Percentiles rank a stretch among this genome's conserved stretches.
Conservation (phyloP, 2,888 invertebrate genomes). For the Hirtodrosophila confusa region DNA sequence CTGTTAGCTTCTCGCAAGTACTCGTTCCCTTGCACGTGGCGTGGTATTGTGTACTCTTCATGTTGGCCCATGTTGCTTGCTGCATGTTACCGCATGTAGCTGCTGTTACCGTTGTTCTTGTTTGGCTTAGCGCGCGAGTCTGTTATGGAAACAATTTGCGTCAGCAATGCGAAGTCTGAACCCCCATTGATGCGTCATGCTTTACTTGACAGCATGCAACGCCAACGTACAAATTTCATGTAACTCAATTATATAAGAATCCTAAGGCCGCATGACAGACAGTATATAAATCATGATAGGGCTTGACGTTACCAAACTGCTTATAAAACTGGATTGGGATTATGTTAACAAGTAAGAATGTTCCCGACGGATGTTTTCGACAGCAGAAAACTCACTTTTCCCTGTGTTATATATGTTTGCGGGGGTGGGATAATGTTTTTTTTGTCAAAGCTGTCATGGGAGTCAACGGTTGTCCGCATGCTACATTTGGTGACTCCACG, state of each 20-base stretch:
- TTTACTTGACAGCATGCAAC: conserved; percentile 20
- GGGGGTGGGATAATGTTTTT: too few species aligned
- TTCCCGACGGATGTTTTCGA: too few species aligned
- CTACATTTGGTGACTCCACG: too few species aligned
- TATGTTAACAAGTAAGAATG: too few species aligned
- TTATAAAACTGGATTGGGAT: background rate
- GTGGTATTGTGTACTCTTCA: conserved; percentile 38
- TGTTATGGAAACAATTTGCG: conserved; percentile 67
- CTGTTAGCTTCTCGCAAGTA: conserved; percentile 7
- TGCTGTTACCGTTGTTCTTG: conserved; percentile 13
- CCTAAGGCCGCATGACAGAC: conserved; percentile 12
- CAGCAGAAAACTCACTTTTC: too few species aligned
- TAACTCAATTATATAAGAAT: conserved; percentile 57
- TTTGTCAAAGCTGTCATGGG: too few species aligned
- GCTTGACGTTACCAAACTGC: background rate
- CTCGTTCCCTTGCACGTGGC: conserved; percentile 38
- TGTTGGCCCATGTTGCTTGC: conserved; percentile 33
- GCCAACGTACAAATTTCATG: background rate
- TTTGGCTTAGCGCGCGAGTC: conserved; percentile 49
- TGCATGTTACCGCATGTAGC: conserved; percentile 18
- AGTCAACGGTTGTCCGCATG: too few species aligned
- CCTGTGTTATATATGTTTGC: too few species aligned
- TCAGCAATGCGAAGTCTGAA: conserved; percentile 48
- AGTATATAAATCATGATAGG: conserved; percentile 1
- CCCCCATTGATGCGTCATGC: conserved; percentile 15